These are phyloP conservation scores for Eulemur rufifrons DNA, from an alignment of 2,113 vertebrate genomes.

Conservation along the genomic window DNA sequence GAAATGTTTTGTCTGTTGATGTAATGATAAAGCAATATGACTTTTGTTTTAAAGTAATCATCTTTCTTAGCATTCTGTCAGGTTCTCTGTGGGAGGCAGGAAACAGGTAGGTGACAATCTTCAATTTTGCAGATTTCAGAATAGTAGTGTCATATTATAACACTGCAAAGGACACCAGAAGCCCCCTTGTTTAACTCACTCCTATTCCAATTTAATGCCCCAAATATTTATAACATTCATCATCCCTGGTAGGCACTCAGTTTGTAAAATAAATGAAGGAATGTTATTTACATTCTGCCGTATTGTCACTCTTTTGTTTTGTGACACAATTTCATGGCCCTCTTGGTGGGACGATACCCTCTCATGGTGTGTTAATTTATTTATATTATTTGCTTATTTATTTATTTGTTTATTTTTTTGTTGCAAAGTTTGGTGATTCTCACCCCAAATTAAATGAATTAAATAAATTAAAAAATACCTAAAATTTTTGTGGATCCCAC, in stretches of 20 bases:
- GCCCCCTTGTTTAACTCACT: neutral
- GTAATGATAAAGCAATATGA: neutral
- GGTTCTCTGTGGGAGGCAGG: neutral
- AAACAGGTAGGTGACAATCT: neutral
- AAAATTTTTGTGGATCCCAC: neutral
- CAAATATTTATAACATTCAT: neutral
- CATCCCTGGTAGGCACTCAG: neutral
- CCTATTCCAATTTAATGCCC: neutral
- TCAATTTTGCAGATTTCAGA: neutral
- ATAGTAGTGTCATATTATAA: neutral
- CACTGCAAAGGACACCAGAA: neutral
- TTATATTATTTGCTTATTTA: neutral
- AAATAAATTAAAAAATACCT: neutral
- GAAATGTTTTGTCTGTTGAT: neutral
- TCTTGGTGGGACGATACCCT: neutral
- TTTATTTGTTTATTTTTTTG: neutral
- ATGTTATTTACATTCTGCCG: accelerated
- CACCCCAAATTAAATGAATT: neutral
- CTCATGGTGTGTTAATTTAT: neutral
- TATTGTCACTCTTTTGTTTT: neutral
- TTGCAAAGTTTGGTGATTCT: neutral
- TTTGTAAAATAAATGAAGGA: neutral
- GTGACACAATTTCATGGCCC: accelerated
- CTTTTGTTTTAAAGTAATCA: neutral
- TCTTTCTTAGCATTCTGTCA: neutral